Evolutionary conservation across 1,140 invertebrate species (phyloP), one percentile per base, ranked within the genome.

Genomic region (Gryllus bimaculatus): DNA sequence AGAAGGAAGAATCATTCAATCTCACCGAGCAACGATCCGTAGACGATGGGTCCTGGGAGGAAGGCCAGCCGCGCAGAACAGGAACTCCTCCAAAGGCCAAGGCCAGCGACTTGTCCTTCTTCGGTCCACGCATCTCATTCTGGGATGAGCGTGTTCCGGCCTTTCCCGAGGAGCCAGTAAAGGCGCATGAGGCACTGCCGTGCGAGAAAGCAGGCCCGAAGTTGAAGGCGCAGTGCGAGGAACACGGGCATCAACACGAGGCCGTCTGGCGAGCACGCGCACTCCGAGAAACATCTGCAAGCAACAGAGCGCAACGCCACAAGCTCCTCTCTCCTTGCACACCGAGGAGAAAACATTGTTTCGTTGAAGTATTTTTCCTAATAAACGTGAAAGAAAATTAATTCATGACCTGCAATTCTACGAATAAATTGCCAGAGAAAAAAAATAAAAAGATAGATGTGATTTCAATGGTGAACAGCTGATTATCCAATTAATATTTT

Each of bases 41-140:
- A 92, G 47, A 92, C 85, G 79, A 92, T 92, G 5, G 91, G 91
- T 12, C 89, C 90, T 8, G 91, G 91, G 80, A 92, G 90, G 12
- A 91, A 83, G 7, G 90, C 90, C 78, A 91, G 88, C n/a, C 92
- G 81, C 8, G 90, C 26, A 39, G 91, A n/a, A 91, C 84, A 78
- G 90, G 84, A 85, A 91, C 88, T 5, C 92, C 84, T 0, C 87
- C 86, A 49, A 92, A 83, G 8, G 91, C 91, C 81, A 91, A 90
- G 3, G 91, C 89, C 78, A 92, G 88, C 8, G 90, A 89, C 81
- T 92, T 92, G 76, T 92, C 91, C 78, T 87, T 86, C 6, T 85
- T 85, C n/a, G n/a, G 2, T 88, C 85, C 0, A 92, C 90, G 80
- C 90, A 88, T 78, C 89, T 88, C 82, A 74, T 48, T 18, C 7